Evolutionary conservation across 2,888 invertebrate species (phyloP).

Genomic region (Andrena minutula): DNA sequence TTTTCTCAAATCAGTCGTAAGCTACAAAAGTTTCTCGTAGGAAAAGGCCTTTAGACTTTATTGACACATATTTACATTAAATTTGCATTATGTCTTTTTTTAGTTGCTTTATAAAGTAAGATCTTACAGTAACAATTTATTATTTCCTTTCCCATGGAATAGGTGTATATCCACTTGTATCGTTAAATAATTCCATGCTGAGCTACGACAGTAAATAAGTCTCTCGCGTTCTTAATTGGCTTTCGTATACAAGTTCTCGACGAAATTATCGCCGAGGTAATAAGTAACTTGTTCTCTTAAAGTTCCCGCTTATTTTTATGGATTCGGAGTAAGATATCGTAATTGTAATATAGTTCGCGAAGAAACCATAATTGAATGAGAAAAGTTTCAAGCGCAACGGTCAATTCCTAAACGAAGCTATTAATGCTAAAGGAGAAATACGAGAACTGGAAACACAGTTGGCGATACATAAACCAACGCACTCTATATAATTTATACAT

Average conservation of each 20-base stretch:
- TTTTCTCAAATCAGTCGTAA: too few relatives aligned
- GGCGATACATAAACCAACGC: constrained; percentile 6
- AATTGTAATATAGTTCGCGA: constrained; percentile 39
- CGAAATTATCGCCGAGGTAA: constrained; percentile 4
- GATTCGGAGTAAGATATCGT: constrained; percentile 27
- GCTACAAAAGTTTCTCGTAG: too few relatives aligned
- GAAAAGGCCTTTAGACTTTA: too few relatives aligned
- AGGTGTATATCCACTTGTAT: too few relatives aligned
- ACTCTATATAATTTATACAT: background rate
- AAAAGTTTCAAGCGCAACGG: constrained; percentile 34
- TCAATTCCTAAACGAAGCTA: constrained; percentile 28
- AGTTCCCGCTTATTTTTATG: constrained; percentile 42
- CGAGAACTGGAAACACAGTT: background rate
- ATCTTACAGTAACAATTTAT: too few relatives aligned
- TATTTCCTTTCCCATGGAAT: too few relatives aligned
- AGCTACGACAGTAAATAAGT: too few relatives aligned
- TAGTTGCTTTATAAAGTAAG: too few relatives aligned
- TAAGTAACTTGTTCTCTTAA: constrained; percentile 9
- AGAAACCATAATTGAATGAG: constrained; percentile 49
- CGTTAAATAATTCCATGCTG: too few relatives aligned
- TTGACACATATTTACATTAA: too few relatives aligned
- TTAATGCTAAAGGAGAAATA: constrained; percentile 40
- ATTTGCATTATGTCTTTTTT: too few relatives aligned
- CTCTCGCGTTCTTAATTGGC: background rate
- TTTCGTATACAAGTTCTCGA: background rate